A percentile compares a stretch with the other conserved stretches of the same genome.
These are phyloP conservation scores for Hassar affinis DNA, from an alignment of 2,113 vertebrate genomes.

Conservation along the genomic window DNA sequence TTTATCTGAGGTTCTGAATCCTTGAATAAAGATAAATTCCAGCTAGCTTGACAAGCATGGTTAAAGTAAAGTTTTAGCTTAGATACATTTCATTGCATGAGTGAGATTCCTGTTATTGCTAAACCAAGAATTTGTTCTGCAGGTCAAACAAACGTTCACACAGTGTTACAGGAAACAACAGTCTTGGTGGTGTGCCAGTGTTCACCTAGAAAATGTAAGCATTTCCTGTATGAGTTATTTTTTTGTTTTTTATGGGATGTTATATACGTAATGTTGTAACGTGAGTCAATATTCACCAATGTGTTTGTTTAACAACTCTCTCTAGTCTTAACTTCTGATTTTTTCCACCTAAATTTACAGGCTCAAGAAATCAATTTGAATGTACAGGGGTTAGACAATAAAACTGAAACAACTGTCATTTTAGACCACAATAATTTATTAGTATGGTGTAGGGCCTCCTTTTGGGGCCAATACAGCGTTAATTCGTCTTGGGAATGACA, in stretches of 20 bases:
- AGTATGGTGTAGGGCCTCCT: too few species aligned
- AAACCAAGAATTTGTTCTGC: not conserved
- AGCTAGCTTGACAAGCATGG: not conserved
- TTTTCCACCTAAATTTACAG: not conserved
- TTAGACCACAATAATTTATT: too few species aligned
- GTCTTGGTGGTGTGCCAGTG: not conserved
- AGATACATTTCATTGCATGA: not conserved
- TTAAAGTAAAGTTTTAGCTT: not conserved
- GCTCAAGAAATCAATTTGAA: not conserved
- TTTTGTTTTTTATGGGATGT: not conserved
- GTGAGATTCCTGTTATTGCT: slow-evolving; percentile 3
- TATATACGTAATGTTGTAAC: not conserved
- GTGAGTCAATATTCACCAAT: not conserved
- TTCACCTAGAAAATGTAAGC: not conserved
- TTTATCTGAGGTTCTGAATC: not conserved
- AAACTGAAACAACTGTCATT: too few species aligned
- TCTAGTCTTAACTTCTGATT: not conserved
- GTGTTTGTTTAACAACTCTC: not conserved
- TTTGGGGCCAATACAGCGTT: too few species aligned
- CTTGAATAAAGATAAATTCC: not conserved
- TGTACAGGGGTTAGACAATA: too few species aligned
- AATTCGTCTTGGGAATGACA: too few species aligned
- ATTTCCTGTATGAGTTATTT: not conserved
- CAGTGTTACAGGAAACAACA: not conserved
- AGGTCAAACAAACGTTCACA: not conserved